These are phyloP conservation scores for Apamea monoglypha DNA, from an alignment of 2,888 invertebrate genomes.

Conservation along the genomic window DNA sequence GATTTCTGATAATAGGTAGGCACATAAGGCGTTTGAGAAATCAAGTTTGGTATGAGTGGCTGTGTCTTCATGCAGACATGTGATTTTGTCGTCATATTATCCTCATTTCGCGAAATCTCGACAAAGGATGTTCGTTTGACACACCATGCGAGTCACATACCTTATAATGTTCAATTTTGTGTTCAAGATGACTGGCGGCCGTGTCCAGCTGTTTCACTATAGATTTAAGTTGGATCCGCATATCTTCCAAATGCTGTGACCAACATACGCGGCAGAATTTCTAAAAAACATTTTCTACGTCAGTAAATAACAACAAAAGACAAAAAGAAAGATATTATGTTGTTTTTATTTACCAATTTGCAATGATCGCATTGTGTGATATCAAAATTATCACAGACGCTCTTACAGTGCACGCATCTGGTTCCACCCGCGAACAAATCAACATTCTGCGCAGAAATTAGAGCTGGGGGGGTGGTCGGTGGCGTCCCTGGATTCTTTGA, in stretches of 20 bases:
- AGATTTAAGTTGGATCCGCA: constrained; percentile 89
- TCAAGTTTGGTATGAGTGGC: constrained; percentile 6
- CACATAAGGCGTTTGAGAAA: background rate
- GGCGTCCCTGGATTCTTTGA: constrained; percentile 70
- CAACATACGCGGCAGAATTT: constrained; percentile 91
- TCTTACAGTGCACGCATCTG: constrained; percentile 82
- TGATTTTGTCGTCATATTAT: constrained; percentile 27
- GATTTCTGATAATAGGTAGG: background rate
- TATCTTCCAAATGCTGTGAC: constrained; percentile 90
- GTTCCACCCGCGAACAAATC: constrained; percentile 81
- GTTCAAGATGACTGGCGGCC: constrained; percentile 87
- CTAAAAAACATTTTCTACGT: constrained; percentile 75
- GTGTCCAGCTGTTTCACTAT: constrained; percentile 90
- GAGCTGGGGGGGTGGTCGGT: constrained; percentile 67
- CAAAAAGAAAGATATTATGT: background rate
- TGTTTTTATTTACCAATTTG: constrained; percentile 86
- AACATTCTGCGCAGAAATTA: constrained; percentile 72
- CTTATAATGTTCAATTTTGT: constrained; percentile 90
- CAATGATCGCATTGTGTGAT: constrained; percentile 90
- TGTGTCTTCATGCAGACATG: background rate
- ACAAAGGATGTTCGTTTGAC: constrained; percentile 33
- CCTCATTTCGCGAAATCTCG: constrained; percentile 31
- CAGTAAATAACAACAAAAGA: constrained; percentile 19
- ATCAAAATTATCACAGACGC: constrained; percentile 79
- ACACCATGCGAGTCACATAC: constrained; percentile 74